These are phyloP conservation scores for Semaprochilodus insignis DNA, from an alignment of 2,797 vertebrate species.

Conservation along the genomic window DNA sequence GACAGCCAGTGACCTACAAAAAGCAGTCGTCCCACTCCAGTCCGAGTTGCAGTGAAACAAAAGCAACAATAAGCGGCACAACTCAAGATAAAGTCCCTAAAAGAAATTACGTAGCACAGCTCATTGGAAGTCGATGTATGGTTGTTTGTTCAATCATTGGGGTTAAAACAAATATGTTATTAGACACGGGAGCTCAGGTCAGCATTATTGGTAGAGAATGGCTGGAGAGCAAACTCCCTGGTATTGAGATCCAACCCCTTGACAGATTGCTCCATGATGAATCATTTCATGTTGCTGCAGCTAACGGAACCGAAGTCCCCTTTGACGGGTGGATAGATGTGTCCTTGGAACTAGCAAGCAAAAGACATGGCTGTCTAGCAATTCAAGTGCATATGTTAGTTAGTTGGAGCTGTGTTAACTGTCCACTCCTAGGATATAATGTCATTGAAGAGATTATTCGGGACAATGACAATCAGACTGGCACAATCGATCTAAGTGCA, in stretches of 20 bases:
- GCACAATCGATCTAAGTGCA: neutral
- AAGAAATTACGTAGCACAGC: neutral
- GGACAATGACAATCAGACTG: conserved; percentile 11
- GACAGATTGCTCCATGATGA: neutral
- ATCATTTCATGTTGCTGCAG: conserved; percentile 17
- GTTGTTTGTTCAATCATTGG: neutral
- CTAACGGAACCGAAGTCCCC: conserved; percentile 48
- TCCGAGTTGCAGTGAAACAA: neutral
- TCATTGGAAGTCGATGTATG: neutral
- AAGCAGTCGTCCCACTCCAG: neutral
- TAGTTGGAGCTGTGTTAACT: neutral
- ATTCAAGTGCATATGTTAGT: conserved; percentile 39
- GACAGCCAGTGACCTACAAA: neutral
- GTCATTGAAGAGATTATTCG: conserved; percentile 45
- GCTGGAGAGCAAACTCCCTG: conserved; percentile 11
- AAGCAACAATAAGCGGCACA: neutral
- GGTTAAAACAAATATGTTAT: neutral
- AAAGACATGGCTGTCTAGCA: neutral
- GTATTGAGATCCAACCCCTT: conserved; percentile 27
- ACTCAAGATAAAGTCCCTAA: neutral
- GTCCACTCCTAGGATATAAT: conserved; percentile 50
- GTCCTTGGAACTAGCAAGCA: conserved; percentile 11
- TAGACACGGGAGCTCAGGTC: conserved; percentile 28
- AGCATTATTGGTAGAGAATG: conserved; percentile 25
- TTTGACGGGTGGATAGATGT: conserved; percentile 56